Base-by-base conservation (phyloP, 2,888 invertebrate genomes). In the Caenorhabditis sp. region DNA sequence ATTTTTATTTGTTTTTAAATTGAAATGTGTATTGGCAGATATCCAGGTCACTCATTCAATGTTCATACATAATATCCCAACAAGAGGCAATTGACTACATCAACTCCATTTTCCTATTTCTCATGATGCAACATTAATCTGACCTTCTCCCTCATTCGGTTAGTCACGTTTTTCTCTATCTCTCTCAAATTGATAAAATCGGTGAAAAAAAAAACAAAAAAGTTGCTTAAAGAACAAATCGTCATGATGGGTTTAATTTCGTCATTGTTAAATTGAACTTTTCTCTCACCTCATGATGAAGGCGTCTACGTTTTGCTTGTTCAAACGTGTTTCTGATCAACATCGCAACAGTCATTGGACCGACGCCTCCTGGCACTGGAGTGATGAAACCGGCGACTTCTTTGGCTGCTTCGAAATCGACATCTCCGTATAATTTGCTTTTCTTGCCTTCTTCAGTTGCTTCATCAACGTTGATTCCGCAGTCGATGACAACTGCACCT, bases 261-360 rank as follows among this genome's bases (percentile, higher is more conserved):
- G 14, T 43, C 43, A 17, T 17, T 43, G 25, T 57, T 57, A n/a
- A 14, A 57, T 57, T 26, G n/a, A 26, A 27, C 10, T 57, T 12
- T 20, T 17, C 25, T 20, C 10, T 25, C 10, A 73, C 77, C 61
- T 70, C 75, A 58, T 67, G 59, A 23, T 61, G 59, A 27, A 78
- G 75, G 54, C 79, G 60, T 25, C 83, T 67, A 58, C 71, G 66
- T 82, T 92, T 90, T 10, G 95, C 95, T 61, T 95, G 93, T 78
- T 92, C 91, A 43, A 95, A 93, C 0, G 96, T 97, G 90, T 99
- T 99, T 84, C 92, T 92, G 53, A 90, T 86, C 67, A 91, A 83
- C 77, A 96, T 94, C 23, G 96, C 95, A 0, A 91, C 99, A 0
- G 99, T 99, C 96, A 99, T 97, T 20, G 97, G 99, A 0, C 99